A percentile compares a stretch with the other conserved stretches of the same genome.
Evolutionary conservation across 1,140 invertebrate species (phyloP).

Genomic region (Thaumatotibia leucotreta): DNA sequence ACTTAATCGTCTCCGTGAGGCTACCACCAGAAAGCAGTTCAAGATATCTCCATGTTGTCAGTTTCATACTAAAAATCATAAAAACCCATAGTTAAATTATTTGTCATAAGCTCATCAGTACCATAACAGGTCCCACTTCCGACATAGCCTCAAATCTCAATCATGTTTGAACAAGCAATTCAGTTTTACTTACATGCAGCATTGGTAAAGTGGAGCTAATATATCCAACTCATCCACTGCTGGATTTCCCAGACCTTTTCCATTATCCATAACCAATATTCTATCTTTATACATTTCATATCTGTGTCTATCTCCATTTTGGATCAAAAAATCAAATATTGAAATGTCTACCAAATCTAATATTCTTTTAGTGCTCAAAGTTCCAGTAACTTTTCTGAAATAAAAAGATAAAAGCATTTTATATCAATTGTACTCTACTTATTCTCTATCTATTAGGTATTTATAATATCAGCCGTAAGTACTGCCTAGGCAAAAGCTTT

Average conservation of each 20-base stretch:
- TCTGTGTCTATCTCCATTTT: conserved; percentile 96
- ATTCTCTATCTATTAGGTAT: too few species aligned
- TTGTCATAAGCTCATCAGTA: too few species aligned
- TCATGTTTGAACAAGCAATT: conserved; percentile 1
- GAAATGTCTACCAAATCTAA: conserved; percentile 92
- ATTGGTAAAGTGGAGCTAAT: conserved; percentile 92
- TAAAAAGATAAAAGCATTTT: too few species aligned
- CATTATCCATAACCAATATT: conserved; percentile 93
- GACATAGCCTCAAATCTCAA: too few species aligned
- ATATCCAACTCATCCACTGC: conserved; percentile 90
- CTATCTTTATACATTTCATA: conserved; percentile 89
- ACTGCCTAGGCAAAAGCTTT: too few species aligned
- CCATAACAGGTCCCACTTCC: too few species aligned
- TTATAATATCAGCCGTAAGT: too few species aligned
- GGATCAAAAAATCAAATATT: conserved; percentile 95
- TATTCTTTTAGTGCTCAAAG: conserved; percentile 79
- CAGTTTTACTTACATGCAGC: conserved; percentile 88
- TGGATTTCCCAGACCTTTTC: conserved; percentile 94
- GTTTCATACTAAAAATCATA: conserved; percentile 82
- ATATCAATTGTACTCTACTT: too few species aligned
- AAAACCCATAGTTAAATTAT: too few species aligned
- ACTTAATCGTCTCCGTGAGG: conserved; percentile 77
- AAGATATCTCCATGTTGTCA: conserved; percentile 83
- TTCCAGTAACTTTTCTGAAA: conserved; percentile 75
- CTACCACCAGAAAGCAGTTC: conserved; percentile 82